Percentiles rank a stretch among this genome's conserved stretches.
Evolutionary conservation across 2,797 vertebrate species (phyloP).

Genomic region (Decapterus maruadsi): DNA sequence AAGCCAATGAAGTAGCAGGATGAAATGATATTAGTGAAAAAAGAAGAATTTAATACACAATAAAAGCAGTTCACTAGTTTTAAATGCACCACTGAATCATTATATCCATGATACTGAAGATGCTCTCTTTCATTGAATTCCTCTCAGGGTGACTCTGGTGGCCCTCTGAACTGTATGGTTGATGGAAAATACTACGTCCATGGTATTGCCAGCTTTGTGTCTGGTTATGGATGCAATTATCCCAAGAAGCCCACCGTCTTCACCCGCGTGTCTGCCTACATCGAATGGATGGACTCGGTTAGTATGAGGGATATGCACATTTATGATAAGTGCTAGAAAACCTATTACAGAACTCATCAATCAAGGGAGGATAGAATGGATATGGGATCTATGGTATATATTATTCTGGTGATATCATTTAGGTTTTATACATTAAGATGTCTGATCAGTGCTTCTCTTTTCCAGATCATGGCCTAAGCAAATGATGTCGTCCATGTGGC

Average conservation of each 20-base stretch:
- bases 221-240: slow-evolving; percentile 82
- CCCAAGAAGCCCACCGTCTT: slow-evolving; percentile 90
- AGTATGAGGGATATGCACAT: slow-evolving; percentile 41
- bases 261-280: slow-evolving; percentile 90
- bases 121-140: background rate
- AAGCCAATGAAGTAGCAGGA: background rate
- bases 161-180: slow-evolving; percentile 88
- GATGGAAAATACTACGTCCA: slow-evolving; percentile 84
- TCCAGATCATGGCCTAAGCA: slow-evolving; percentile 64
- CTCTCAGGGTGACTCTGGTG: slow-evolving; percentile 89
- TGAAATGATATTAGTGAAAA: background rate
- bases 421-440: background rate
- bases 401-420: background rate
- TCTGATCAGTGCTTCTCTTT: slow-evolving; percentile 14
- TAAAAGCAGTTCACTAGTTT: background rate
- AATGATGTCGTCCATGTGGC: background rate
- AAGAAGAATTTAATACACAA: background rate
- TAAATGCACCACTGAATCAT: background rate
- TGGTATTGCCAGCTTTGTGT: slow-evolving; percentile 90
- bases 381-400: background rate
- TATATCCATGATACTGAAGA: background rate
- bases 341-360: background rate
- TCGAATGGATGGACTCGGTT: slow-evolving; percentile 85
- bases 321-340: background rate
- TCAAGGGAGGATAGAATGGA: background rate